Conservation (phyloP, 2,797 vertebrate species). For the Neosilurus mollespiculum region DNA sequence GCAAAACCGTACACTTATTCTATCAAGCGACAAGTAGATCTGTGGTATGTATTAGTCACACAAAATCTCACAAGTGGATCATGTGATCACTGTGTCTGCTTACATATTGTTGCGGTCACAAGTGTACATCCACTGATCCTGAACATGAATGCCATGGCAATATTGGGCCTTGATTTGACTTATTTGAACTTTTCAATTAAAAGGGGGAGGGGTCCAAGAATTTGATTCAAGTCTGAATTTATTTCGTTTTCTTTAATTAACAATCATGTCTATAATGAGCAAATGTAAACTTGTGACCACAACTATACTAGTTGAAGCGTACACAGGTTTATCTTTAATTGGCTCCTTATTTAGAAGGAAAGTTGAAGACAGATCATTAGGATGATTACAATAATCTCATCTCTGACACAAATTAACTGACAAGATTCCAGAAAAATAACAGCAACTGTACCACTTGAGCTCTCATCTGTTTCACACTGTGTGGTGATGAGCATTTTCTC, state of each 20-base stretch:
- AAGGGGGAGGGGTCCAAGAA: too few species aligned
- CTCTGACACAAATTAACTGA: not conserved
- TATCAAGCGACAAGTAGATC: not conserved
- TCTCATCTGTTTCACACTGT: conserved; percentile 19
- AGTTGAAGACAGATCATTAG: not conserved
- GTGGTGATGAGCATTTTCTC: conserved; percentile 22
- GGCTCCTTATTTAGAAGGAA: not conserved
- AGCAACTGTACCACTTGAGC: not conserved
- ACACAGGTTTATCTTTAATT: not conserved
- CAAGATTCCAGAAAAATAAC: not conserved
- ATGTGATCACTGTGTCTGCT: not conserved
- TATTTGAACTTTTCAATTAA: too few species aligned
- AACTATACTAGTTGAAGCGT: too few species aligned
- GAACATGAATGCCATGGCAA: too few species aligned
- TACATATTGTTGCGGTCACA: not conserved
- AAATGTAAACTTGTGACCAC: too few species aligned
- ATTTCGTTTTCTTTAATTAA: too few species aligned
- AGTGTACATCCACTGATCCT: conserved; percentile 14
- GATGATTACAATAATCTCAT: not conserved
- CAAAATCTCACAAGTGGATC: not conserved
- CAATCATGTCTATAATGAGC: too few species aligned
- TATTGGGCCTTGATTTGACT: too few species aligned
- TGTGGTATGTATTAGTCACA: not conserved
- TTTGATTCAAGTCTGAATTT: too few species aligned
- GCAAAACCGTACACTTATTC: not conserved